These are phyloP conservation scores for Acleris emargana DNA, from an alignment of 2,888 invertebrate genomes.

Conservation along the genomic window DNA sequence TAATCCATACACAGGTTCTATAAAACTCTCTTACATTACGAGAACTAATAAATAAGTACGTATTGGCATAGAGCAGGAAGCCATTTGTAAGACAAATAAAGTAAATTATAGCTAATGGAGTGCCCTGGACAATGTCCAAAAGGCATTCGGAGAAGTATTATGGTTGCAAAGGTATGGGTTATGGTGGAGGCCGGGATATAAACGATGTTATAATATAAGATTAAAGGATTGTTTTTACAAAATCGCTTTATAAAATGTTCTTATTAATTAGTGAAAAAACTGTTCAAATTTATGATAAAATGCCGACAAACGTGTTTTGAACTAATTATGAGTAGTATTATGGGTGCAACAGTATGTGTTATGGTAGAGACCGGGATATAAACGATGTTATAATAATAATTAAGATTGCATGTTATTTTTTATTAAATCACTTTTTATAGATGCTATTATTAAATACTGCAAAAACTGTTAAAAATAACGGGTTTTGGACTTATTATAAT, in stretches of 20 bases:
- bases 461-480: too few relatives aligned
- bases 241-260: too few relatives aligned
- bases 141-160: conserved; percentile 34
- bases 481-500: too few relatives aligned
- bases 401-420: background rate
- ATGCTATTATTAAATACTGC: too few relatives aligned
- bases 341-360: conserved; percentile 17
- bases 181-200: conserved; percentile 16
- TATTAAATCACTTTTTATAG: too few relatives aligned
- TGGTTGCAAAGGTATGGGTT: conserved; percentile 28
- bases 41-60: conserved; percentile 24
- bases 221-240: too few relatives aligned
- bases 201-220: conserved; percentile 5
- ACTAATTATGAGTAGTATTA: too few relatives aligned
- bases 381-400: conserved; percentile 8
- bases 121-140: conserved; percentile 41
- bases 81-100: conserved; percentile 29
- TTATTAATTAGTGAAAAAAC: too few relatives aligned
- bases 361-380: conserved; percentile 16
- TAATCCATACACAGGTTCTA: too few relatives aligned
- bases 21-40: too few relatives aligned
- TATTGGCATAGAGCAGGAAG: conserved; percentile 30
- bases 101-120: conserved; percentile 41
- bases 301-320: too few relatives aligned
- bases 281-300: too few relatives aligned